Base-by-base conservation (phyloP, 2,888 invertebrate species). In the Unio pictorum region DNA sequence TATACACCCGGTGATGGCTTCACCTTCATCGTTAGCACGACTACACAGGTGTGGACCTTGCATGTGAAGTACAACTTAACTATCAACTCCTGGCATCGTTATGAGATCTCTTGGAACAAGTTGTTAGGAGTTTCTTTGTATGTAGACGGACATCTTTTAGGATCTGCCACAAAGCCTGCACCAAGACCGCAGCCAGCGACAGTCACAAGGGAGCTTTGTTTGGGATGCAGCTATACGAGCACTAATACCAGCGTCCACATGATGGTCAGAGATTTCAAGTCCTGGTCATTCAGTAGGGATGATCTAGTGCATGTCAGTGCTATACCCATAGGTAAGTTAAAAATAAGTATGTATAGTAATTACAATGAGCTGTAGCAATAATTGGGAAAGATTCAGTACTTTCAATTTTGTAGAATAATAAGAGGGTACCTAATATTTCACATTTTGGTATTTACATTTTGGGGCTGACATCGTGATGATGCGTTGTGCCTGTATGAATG, bases 51-150 rank as follows among this genome's bases (percentile, higher is more conserved):
- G 28, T 84, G 84, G 84, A 67, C 63, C 3, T 23, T 84, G 7
- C 55, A 54, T 18, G 73, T 75, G 5, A 57, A 65, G 0, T 75
- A 80, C 61, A 64, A 28, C 0, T 72, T 82, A 20, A 72, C 72
- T 0, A 20, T 78, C n/a, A 68, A 80, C 28, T 56, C 66, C 0
- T 84, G 84, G 84, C 78, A 84, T 58, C 74, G 77, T 56, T 70
- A 82, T 23, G 80, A 81, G 61, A 67, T 84, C 11, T 80, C 84
- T 7, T 84, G 82, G 82, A 80, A 76, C 55, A 67, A 71, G 45
- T 69, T 72, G 34, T 69, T 81, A 4, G 84, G 84, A 11, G 61
- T 77, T 20, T 76, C 76, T 57, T 65, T 84, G 11, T 61, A 76
- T 1, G 71, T 79, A 15, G 74, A 83, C 64, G 77, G 78, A 18